Base-by-base conservation (phyloP, 92 coral and sea anemone genomes). In the Scolanthus callimorphus region DNA sequence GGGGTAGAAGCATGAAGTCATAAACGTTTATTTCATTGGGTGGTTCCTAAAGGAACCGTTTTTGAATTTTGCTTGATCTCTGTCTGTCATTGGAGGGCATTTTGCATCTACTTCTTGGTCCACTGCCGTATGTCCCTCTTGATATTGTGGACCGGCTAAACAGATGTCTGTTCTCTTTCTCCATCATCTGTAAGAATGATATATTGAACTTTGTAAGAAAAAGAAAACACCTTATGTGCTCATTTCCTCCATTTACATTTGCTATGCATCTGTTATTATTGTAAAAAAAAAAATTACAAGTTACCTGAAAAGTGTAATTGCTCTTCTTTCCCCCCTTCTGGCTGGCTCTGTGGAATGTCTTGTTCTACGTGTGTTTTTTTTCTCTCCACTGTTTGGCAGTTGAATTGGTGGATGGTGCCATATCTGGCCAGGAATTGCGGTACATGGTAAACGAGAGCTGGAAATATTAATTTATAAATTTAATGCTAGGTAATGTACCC, bases 381-480 rank as follows among this genome's bases (percentile, higher is more conserved):
- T 34, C 43, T 34, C 43, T 34, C 43, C 15, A 34, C 43, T 34
- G 43, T 34, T 34, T 34, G 43, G 43, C 43, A 34, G 43, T 34
- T 34, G 6, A 34, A 6, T 6, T 34, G 43, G 15, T 34, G 43
- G 15, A 34, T 6, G 6, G 43, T 34, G 6, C 15, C 43, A 34
- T 6, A 15, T 34, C 6, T 6, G 6, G 43, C 6, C 6, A 34
- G 43, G 15, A 34, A 34, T 15, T 34, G 43, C 6, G 6, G 43
- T 6, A 34, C 43, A 34, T 34, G 43, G 15, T 34, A 34, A 6
- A 34, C 43, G 15, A 34, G 43, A 6, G 15, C 43, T 34, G 15
- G 9, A 34, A 34, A 34, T 15, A 34, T n/a, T n/a, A n/a, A n/a
- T n/a, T n/a, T n/a, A n/a, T n/a, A n/a, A n/a, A n/a, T n/a, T n/a